Conservation (phyloP, 2,888 invertebrate genomes). For the Drosophila sordidapex region DNA sequence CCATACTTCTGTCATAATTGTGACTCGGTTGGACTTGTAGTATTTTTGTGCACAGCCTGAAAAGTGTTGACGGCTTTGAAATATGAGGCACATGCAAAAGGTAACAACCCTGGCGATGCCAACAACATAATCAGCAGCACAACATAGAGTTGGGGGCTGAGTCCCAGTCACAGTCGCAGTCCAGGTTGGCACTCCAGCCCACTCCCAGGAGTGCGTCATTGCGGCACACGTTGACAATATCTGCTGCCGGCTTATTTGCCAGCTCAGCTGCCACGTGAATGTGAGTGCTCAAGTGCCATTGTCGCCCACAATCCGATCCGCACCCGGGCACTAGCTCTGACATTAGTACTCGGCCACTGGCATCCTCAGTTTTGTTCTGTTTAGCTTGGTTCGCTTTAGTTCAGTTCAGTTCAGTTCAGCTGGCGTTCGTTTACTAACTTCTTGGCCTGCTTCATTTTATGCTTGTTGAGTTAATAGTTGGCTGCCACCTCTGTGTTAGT, state of each 20-base stretch:
- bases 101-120: conserved; percentile 57
- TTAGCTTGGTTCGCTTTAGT: conserved; percentile 10
- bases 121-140: conserved; percentile 58
- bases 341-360: conserved; percentile 27
- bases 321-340: conserved; percentile 15
- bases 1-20: conserved; percentile 80
- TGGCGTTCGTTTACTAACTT: conserved; percentile 40
- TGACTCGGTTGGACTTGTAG: conserved; percentile 69
- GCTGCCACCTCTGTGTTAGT: conserved; percentile 55
- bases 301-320: conserved; percentile 23
- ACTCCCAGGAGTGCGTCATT: conserved; percentile 41
- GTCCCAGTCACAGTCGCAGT: background rate
- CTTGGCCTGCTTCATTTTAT: conserved; percentile 74
- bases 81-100: conserved; percentile 73
- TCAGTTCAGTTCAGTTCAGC: conserved; percentile 21
- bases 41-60: conserved; percentile 43
- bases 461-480: conserved; percentile 81
- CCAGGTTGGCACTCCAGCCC: background rate
- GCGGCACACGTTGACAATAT: conserved; percentile 69
- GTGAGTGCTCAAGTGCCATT: conserved; percentile 36
- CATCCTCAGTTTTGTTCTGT: conserved; percentile 21
- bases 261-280: conserved; percentile 56
- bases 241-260: conserved; percentile 76
- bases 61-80: conserved; percentile 80
- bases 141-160: background rate